Percentiles rank a stretch among this genome's conserved stretches.
phyloP scores from a whole-genome alignment of 2,888 invertebrate genomes.

The Emmelina monodactyla region DNA sequence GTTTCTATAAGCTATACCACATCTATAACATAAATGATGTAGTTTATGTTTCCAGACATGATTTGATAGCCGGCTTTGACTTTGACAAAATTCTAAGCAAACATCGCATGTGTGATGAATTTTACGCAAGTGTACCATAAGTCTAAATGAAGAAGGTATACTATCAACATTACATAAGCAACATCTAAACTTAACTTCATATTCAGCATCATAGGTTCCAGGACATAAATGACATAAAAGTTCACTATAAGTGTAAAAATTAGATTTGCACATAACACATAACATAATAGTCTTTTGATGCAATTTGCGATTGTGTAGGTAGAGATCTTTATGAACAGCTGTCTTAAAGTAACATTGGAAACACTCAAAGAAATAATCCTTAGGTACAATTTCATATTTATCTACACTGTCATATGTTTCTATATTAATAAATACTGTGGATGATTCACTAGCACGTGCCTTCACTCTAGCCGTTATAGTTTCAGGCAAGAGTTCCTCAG shows the following conservation, averaged over 20 bases:
- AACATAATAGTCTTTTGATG: slow-evolving; percentile 83
- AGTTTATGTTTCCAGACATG: slow-evolving; percentile 93
- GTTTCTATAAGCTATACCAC: slow-evolving; percentile 87
- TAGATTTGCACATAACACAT: slow-evolving; percentile 88
- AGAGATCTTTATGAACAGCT: slow-evolving; percentile 82
- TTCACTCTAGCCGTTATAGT: slow-evolving; percentile 75
- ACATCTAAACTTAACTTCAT: slow-evolving; percentile 79
- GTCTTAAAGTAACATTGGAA: slow-evolving; percentile 85
- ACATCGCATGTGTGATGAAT: slow-evolving; percentile 87
- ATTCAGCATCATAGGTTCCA: slow-evolving; percentile 72
- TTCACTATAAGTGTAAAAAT: slow-evolving; percentile 88
- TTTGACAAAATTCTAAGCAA: slow-evolving; percentile 82
- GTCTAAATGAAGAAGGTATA: slow-evolving; percentile 84
- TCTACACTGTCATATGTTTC: slow-evolving; percentile 72
- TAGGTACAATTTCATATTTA: slow-evolving; percentile 61
- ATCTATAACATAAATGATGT: slow-evolving; percentile 86
- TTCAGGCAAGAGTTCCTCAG: slow-evolving; percentile 74
- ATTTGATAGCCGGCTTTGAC: slow-evolving; percentile 81
- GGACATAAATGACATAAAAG: slow-evolving; percentile 87
- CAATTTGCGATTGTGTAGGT: slow-evolving; percentile 85
- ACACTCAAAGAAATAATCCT: slow-evolving; percentile 81
- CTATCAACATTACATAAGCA: slow-evolving; percentile 80
- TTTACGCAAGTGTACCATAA: slow-evolving; percentile 88
- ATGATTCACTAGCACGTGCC: slow-evolving; percentile 67
- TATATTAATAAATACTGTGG: slow-evolving; percentile 73